Base-by-base conservation (phyloP, 1,140 invertebrate genomes). In the Drosophila lacertosa region DNA sequence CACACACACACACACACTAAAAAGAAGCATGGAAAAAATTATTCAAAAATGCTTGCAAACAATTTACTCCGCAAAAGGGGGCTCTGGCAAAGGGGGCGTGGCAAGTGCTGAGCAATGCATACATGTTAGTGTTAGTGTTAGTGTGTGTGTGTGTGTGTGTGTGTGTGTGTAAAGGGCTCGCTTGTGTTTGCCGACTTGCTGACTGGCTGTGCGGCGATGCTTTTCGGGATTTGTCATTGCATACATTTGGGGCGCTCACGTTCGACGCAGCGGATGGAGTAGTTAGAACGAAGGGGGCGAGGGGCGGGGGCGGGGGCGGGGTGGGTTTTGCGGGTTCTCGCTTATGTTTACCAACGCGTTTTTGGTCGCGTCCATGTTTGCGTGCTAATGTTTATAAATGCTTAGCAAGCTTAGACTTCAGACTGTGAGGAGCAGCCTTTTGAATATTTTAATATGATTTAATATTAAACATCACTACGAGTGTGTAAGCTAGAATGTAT, bases 401-500 rank as follows among this genome's bases (percentile, higher is more conserved):
- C 86, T 81, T 67, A 72, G 63, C 63, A 33, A 64, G 71, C 59
- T 66, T 55, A 64, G 70, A 64, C 66, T 70, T 37, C 44, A 24
- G 32, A 67, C 60, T 83, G 74, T 39, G 69, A 74, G 74, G 47
- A 44, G 44, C 59, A 73, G 71, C 51, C 77, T 77, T 84, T 90
- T 90, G 89, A 90, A 90, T 90, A 90, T 90, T 90, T 90, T 90
- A 90, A 90, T 90, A 90, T 90, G 83, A 90, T 90, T 90, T 90
- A 90, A 90, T 90, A 89, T 84, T 88, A 83, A 88, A 79, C 79
- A 88, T 76, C 77, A 67, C 48, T 45, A 40, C 35, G 20, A 18
- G 55, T 57, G 33, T 42, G 15, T 22, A 29, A 29, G 32, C 13
- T 26, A 6, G 16, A 48, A 32, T 65, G 55, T 63, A 20, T 35